Evolutionary conservation across 2,113 vertebrate genomes (phyloP), one percentile per base, ranked within the genome.

Genomic region (Mustelus asterias): DNA sequence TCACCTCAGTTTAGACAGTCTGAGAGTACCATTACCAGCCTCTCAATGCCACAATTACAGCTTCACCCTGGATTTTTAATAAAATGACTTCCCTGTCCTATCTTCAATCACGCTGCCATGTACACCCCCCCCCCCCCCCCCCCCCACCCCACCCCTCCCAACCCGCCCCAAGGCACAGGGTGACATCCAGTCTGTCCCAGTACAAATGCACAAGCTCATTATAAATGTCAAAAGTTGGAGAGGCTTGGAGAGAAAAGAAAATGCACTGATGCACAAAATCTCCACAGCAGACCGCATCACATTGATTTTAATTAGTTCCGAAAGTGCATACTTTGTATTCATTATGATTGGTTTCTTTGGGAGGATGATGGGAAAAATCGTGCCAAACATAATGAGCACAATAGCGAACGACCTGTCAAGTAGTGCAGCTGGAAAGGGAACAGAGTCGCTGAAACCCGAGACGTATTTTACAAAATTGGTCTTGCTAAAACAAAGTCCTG

Each of bases 291-390:
- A 94, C 60, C 41, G 70, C 92, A 95, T 48, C 37, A 69, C 95
- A 96, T 96, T 96, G 96, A 95, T 96, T 96, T 96, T 96, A 96
- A 96, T 96, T 93, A 88, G 92, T 58, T 96, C 96, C 88, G 78
- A 78, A 96, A 95, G 65, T 92, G 95, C 85, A 88, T 95, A 90
- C 96, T 97, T 96, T 96, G 96, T 96, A 96, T 97, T 97, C 96
- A 96, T 97, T 96, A 96, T 65, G 76, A 95, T 96, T 96, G 95
- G 96, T 96, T 96, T 96, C 96, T 96, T 96, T 95, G 95, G 93
- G 93, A 72, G 37, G 4, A 24, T 9, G 10, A 16, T 44, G 96
- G 69, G 60, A 94, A 97, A 96, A 96, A 37, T 95, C 96, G 90
- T 96, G 70, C 78, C 78, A 93, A 96, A 95, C 95, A 85, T 96